A percentile compares a stretch with the other conserved stretches of the same genome.
Evolutionary conservation across 1,140 invertebrate species (phyloP).

Genomic region (Calliphora vicina): DNA sequence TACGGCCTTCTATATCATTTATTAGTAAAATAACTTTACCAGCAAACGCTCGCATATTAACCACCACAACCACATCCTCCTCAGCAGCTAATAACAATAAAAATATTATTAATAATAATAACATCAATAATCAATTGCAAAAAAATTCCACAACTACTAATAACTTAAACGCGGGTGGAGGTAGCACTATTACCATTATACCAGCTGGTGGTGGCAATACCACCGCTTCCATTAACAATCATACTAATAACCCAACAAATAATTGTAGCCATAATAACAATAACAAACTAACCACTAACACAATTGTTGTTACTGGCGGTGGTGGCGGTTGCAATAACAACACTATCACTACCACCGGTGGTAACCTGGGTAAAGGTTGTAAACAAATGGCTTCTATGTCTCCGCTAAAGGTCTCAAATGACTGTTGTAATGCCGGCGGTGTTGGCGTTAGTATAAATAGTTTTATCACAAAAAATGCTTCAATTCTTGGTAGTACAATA

Average conservation of each 20-base stretch:
- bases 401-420: neutral
- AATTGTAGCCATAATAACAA: neutral
- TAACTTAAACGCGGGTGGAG: neutral
- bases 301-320: conserved; percentile 16
- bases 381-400: neutral
- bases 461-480: conserved; percentile 1
- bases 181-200: conserved; percentile 26
- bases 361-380: neutral
- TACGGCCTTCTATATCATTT: conserved; percentile 1
- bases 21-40: conserved; percentile 56
- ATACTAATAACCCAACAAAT: conserved; percentile 7
- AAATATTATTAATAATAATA: no score
- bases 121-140: conserved; percentile 18
- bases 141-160: neutral
- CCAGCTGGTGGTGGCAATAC: neutral
- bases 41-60: conserved; percentile 57
- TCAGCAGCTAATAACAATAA: conserved; percentile 33
- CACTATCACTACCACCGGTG: neutral
- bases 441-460: neutral
- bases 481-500: conserved; percentile 18
- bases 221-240: conserved; percentile 14
- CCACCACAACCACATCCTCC: conserved; percentile 21
- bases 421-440: neutral
- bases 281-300: conserved; percentile 36
- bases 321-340: neutral